Percentiles rank a stretch among this genome's conserved stretches.
phyloP scores from a whole-genome alignment of 2,113 vertebrate genomes.

The Sorex fumeus region DNA sequence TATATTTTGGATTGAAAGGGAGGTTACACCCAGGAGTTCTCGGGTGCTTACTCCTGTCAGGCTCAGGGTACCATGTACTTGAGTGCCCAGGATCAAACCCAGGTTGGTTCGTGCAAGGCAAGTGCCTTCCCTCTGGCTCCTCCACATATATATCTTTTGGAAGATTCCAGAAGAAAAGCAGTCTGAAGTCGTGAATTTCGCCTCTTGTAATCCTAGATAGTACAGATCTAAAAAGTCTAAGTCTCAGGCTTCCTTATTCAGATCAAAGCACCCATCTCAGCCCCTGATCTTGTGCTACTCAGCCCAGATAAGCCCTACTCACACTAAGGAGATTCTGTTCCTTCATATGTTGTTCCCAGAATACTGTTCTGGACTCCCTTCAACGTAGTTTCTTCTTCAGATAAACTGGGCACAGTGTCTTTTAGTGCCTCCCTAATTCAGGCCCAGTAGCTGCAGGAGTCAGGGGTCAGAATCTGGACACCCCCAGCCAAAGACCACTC shows the following conservation, averaged over 20 bases:
- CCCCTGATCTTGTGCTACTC: not conserved
- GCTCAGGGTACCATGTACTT: too few species aligned
- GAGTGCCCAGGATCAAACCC: too few species aligned
- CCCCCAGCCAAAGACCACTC: not conserved
- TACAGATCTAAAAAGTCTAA: not conserved
- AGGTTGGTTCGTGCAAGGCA: too few species aligned
- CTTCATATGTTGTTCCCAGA: not conserved
- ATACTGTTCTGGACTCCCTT: not conserved
- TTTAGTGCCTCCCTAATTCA: not conserved
- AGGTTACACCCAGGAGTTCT: too few species aligned
- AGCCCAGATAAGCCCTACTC: not conserved
- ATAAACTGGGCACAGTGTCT: not conserved
- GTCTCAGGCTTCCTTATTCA: not conserved
- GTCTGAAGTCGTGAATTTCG: not conserved
- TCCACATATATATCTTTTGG: not conserved
- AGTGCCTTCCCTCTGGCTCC: too few species aligned
- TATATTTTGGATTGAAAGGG: too few species aligned
- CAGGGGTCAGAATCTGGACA: not conserved
- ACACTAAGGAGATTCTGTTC: not conserved
- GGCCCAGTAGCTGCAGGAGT: not conserved
- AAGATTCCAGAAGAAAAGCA: not conserved
- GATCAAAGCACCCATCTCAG: not conserved
- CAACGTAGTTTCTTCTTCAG: not conserved
- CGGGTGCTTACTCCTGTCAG: too few species aligned
- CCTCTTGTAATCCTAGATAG: not conserved